These are phyloP conservation scores for Enteromius unitaeniatus DNA, from an alignment of 2,797 vertebrate species.

Conservation along the genomic window DNA sequence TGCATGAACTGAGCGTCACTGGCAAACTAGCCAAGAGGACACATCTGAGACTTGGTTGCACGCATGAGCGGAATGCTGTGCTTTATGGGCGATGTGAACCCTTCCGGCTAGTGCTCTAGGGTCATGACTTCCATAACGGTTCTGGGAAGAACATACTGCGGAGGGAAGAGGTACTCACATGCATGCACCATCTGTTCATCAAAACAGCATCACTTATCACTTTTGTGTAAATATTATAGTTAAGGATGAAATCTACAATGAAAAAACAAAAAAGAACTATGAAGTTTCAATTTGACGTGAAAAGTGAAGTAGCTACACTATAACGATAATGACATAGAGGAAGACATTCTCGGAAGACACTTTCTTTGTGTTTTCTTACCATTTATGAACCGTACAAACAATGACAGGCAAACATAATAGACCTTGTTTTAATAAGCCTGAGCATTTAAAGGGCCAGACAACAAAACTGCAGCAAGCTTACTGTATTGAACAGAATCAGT, in stretches of 20 bases:
- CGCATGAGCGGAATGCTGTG: conserved; percentile 4
- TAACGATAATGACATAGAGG: neutral
- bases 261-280: neutral
- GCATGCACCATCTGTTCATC: neutral
- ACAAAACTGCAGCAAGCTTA: neutral
- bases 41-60: conserved; percentile 29
- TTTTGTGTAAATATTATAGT: neutral
- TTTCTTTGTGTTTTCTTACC: no score
- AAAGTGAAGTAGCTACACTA: neutral
- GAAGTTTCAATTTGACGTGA: neutral
- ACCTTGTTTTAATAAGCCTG: neutral
- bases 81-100: conserved; percentile 33
- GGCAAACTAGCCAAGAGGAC: neutral
- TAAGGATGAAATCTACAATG: neutral
- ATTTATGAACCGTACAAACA: neutral
- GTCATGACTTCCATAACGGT: conserved; percentile 32
- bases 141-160: conserved; percentile 8
- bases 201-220: neutral
- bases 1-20: conserved; percentile 1
- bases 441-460: neutral
- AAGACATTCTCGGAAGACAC: no score
- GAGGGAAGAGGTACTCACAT: neutral
- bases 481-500: neutral
- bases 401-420: neutral
- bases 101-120: conserved; percentile 28